Conservation (phyloP, 2,888 invertebrate genomes). For the Gnatocerus cornutus region DNA sequence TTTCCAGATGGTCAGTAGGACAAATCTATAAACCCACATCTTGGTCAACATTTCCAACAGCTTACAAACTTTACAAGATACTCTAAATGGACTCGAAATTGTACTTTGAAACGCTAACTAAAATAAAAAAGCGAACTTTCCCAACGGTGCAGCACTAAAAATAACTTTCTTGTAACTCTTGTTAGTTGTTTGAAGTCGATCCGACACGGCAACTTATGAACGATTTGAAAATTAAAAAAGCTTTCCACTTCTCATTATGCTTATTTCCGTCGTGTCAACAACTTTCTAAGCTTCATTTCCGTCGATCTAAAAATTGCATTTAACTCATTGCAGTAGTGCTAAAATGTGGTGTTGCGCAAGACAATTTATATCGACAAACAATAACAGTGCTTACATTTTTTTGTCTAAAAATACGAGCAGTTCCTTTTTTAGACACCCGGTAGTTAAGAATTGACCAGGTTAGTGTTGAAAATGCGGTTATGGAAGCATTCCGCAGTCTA, state of each 20-base stretch:
- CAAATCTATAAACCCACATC: too few species aligned
- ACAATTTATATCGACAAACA: conserved; percentile 40
- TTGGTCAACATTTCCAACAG: too few species aligned
- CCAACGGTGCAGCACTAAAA: background rate
- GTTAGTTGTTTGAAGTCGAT: conserved; percentile 2
- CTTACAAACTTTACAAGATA: too few species aligned
- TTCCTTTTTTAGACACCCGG: conserved; percentile 58
- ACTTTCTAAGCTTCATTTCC: background rate
- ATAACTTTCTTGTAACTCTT: conserved; percentile 3
- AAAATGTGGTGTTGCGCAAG: conserved; percentile 18
- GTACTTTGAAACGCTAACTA: too few species aligned
- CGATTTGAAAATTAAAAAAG: conserved; percentile 1
- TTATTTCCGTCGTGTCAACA: conserved; percentile 4
- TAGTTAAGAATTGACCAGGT: conserved; percentile 55
- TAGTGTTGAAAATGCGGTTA: conserved; percentile 32
- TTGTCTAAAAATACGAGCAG: conserved; percentile 49
- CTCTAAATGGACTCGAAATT: too few species aligned
- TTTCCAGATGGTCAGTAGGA: too few species aligned
- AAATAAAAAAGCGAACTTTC: too few species aligned
- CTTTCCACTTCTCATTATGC: background rate
- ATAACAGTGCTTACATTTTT: conserved; percentile 37
- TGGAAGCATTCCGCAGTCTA: background rate
- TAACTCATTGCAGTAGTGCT: background rate
- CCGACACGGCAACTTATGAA: background rate
- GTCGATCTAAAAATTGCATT: background rate